Percentiles rank a stretch among this genome's conserved stretches.
Conservation (phyloP, 1,140 invertebrate species). For the Drosophila murphyi region DNA sequence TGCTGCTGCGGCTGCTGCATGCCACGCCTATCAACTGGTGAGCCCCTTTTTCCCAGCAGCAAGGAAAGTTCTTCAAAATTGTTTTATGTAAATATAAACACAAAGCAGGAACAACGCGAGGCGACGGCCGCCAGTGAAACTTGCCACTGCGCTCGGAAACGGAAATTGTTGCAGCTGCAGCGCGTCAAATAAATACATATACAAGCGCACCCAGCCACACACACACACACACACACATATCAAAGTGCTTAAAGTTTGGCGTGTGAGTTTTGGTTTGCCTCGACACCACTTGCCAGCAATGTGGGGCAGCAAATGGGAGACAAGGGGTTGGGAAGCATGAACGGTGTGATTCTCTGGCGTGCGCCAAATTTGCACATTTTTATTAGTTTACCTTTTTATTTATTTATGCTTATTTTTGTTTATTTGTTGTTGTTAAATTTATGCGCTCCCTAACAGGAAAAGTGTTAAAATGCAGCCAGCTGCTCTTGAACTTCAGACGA, state of each 20-base stretch:
- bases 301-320: neutral
- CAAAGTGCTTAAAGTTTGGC: constrained; percentile 56
- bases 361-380: constrained; percentile 53
- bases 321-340: neutral
- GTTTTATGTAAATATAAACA: constrained; percentile 82
- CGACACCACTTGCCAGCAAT: constrained; percentile 29
- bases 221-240: constrained; percentile 21
- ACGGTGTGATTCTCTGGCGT: constrained; percentile 26
- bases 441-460: constrained; percentile 44
- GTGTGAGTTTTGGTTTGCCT: constrained; percentile 59
- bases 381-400: constrained; percentile 36
- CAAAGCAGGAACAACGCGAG: constrained; percentile 33
- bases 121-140: constrained; percentile 16
- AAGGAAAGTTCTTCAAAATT: constrained; percentile 76
- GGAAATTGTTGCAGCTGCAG: constrained; percentile 80
- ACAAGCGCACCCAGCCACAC: constrained; percentile 19
- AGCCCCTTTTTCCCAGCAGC: neutral
- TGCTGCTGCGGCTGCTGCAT: neutral
- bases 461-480: constrained; percentile 37
- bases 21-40: constrained; percentile 44
- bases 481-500: constrained; percentile 23
- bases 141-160: constrained; percentile 61
- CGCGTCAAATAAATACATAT: constrained; percentile 68
- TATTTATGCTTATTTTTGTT: neutral
- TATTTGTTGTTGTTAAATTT: constrained; percentile 49